Percentiles rank a stretch among this genome's conserved stretches.
Evolutionary conservation across 2,888 invertebrate species (phyloP).

Genomic region (Dryobota labecula): DNA sequence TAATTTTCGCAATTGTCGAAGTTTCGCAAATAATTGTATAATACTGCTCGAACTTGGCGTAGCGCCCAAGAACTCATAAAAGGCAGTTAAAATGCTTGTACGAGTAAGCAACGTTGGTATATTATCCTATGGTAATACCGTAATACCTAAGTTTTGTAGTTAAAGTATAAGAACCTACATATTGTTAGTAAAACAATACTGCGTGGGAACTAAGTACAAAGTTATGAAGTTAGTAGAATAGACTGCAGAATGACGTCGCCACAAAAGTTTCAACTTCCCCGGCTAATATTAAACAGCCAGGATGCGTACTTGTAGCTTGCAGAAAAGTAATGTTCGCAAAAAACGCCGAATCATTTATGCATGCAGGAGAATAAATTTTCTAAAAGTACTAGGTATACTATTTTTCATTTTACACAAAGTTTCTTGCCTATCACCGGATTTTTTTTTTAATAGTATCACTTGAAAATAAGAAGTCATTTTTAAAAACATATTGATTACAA

Average conservation of each 20-base stretch:
- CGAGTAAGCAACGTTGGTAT: no score
- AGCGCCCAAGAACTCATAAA: no score
- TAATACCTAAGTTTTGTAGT: background rate
- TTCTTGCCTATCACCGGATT: no score
- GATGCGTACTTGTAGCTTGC: background rate
- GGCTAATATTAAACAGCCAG: conserved; percentile 13
- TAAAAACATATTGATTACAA: no score
- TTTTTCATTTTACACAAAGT: background rate
- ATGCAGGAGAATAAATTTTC: background rate
- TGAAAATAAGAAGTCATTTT: no score
- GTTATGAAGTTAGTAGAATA: conserved; percentile 21
- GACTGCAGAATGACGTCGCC: conserved; percentile 12
- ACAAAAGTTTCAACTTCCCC: conserved; percentile 25
- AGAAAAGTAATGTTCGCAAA: background rate
- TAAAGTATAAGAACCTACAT: no score
- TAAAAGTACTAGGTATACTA: no score
- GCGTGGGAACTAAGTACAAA: conserved; percentile 2
- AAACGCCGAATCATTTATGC: background rate
- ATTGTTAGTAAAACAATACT: background rate
- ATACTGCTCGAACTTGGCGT: background rate
- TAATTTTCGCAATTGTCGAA: background rate
- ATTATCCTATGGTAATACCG: background rate
- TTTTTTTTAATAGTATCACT: no score
- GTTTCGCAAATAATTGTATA: background rate
- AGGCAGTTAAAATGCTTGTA: no score